These are phyloP conservation scores for Ceratoteleas bidentatus DNA, from an alignment of 1,140 invertebrate species.

Conservation along the genomic window DNA sequence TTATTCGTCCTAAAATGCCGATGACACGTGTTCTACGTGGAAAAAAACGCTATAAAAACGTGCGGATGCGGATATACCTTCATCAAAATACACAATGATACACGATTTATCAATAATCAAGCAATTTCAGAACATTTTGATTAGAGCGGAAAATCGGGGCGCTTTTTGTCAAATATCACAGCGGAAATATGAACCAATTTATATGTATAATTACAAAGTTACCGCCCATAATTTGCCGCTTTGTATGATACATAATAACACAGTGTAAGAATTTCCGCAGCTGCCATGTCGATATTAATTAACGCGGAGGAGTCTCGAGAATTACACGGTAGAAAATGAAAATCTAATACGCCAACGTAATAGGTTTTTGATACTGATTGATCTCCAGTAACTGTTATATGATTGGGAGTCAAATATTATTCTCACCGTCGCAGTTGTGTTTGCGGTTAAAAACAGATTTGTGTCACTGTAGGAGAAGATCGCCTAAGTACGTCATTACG, in stretches of 20 bases:
- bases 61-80: too few relatives aligned
- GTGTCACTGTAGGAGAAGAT: constrained; percentile 20
- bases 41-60: too few relatives aligned
- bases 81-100: too few relatives aligned
- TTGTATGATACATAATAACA: constrained; percentile 39
- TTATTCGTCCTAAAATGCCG: too few relatives aligned
- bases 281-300: constrained; percentile 57
- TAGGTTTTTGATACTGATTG: constrained; percentile 59
- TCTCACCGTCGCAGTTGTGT: constrained; percentile 18
- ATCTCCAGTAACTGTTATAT: constrained; percentile 42
- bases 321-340: constrained; percentile 56
- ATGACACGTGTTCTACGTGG: too few relatives aligned
- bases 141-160: constrained; percentile 20
- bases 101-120: too few relatives aligned
- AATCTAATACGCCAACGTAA: constrained; percentile 53
- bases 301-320: constrained; percentile 24
- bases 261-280: constrained; percentile 39
- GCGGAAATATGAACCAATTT: constrained; percentile 29
- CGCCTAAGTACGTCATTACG: constrained; percentile 35
- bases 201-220: constrained; percentile 40
- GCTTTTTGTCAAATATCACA: constrained; percentile 7
- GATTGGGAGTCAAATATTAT: constrained; percentile 24
- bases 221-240: constrained; percentile 38
- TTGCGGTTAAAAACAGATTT: constrained; percentile 46
- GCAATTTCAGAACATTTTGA: neutral